Evolutionary conservation across 2,113 vertebrate genomes (phyloP), one percentile per base, ranked within the genome.

Genomic region (Artemisiospiza belli): DNA sequence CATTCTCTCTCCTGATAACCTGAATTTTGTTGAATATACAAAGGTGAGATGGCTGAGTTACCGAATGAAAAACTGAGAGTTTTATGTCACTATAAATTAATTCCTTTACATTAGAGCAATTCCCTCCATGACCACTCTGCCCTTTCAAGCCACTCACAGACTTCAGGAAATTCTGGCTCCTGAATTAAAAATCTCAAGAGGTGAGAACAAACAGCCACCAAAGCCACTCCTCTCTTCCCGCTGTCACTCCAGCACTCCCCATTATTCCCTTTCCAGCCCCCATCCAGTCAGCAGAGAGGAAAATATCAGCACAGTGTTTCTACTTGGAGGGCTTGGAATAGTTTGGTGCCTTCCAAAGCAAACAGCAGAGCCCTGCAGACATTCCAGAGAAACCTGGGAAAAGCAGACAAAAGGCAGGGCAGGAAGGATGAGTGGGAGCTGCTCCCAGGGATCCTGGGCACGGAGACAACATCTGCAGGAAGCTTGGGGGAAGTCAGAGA

Each of bases 271-370:
- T 77, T 8, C 39, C 92, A 87, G 83, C 90, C 77, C 62, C 64
- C 55, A 68, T 11, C 83, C 90, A 95, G 92, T 46, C 94, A 94
- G 81, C 86, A 77, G 84, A 1, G 3, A 87, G 79, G 81, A 84
- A 86, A 95, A 73, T 76, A 94, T 78, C 95, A 95, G 80, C 4
- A 8, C 62, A 87, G 22, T 7, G 49, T 91, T 96, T 91, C 93
- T 94, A 24, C 95, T 95, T 57, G 91, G 22, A 88, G 67, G 37
- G 30, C 55, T 87, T 96, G 75, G 95, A 94, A 97, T 86, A 82
- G 59, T 79, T 96, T 78, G n/a, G 54, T 62, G 15, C 74, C 51
- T 72, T 91, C 88, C 94, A 97, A 97, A 96, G 89, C 85, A 97
- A 97, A 96, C 47, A 96, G 62, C 59, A 83, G 91, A 57, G 22